Evolutionary conservation across 35 echinoderm and acorn worm species (phyloP).

Genomic region (Heliocidaris erythrogramma): DNA sequence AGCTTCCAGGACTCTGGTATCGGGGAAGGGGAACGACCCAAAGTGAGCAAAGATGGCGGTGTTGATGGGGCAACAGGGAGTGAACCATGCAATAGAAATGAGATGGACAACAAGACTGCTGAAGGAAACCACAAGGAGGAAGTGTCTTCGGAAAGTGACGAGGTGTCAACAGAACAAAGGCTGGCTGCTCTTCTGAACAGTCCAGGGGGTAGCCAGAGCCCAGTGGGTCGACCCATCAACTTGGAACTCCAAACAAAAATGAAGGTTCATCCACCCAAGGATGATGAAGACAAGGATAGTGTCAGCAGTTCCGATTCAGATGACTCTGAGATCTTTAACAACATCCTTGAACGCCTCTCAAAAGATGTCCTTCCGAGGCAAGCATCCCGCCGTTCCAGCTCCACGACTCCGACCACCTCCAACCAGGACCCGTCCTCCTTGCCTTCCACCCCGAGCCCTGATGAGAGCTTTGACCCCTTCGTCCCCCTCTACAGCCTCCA

Average conservation of each 20-base stretch:
- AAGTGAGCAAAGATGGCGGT: background rate
- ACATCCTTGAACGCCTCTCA: conserved; percentile 53
- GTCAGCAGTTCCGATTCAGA: conserved; percentile 70
- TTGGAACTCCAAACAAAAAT: conserved; percentile 48
- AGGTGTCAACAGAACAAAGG: conserved; percentile 68
- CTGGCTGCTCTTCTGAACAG: conserved; percentile 60
- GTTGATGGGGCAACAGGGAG: background rate
- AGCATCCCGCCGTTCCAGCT: conserved; percentile 54
- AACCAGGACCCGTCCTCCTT: conserved; percentile 67
- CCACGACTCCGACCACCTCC: conserved; percentile 78
- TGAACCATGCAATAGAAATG: background rate
- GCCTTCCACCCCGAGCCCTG: conserved; percentile 64
- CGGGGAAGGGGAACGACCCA: conserved; percentile 45
- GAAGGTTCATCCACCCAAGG: background rate
- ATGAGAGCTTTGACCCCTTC: conserved; percentile 60
- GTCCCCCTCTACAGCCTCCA: conserved; percentile 61
- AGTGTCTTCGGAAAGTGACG: conserved; percentile 82
- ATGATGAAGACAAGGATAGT: conserved; percentile 53
- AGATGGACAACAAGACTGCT: conserved; percentile 33
- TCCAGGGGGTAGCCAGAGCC: background rate
- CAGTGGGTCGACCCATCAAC: conserved; percentile 55
- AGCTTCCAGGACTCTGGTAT: conserved; percentile 70
- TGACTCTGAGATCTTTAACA: conserved; percentile 64
- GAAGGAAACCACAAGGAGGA: background rate
- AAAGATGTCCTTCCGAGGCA: conserved; percentile 57